These are phyloP conservation scores for Scaptomyza parva DNA, from an alignment of 2,888 invertebrate species.

Conservation along the genomic window DNA sequence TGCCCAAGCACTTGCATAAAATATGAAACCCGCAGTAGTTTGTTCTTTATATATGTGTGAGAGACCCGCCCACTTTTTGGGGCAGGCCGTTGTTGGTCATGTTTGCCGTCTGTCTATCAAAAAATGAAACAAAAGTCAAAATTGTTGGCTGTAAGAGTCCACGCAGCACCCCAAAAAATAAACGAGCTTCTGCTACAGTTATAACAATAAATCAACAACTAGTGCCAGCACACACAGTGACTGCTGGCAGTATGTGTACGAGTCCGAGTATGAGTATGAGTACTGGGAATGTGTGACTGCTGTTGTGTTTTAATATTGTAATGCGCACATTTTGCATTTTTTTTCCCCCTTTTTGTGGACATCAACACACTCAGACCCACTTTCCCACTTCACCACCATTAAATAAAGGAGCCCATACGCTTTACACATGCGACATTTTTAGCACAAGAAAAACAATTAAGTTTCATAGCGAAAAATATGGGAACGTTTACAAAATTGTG, in stretches of 20 bases:
- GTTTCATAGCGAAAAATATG: constrained; percentile 17
- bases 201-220: constrained; percentile 78
- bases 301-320: constrained; percentile 74
- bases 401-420: constrained; percentile 21
- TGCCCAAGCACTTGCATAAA: constrained; percentile 68
- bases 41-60: constrained; percentile 19
- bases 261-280: constrained; percentile 36
- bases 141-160: constrained; percentile 50
- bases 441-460: constrained; percentile 38
- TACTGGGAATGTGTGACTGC: constrained; percentile 24
- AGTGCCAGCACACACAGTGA: constrained; percentile 64
- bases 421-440: constrained; percentile 49
- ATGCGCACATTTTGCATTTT: constrained; percentile 55
- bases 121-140: constrained; percentile 77
- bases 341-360: constrained; percentile 21
- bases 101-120: constrained; percentile 76
- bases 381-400: neutral
- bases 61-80: constrained; percentile 38
- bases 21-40: constrained; percentile 58
- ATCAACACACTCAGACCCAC: constrained; percentile 6
- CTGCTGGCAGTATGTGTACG: constrained; percentile 49
- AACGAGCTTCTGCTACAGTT: constrained; percentile 65
- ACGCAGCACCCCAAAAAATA: constrained; percentile 42
- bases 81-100: constrained; percentile 29
- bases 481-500: constrained; percentile 21